Conservation (phyloP, 1,140 invertebrate species). For the Drosophila insularis region DNA sequence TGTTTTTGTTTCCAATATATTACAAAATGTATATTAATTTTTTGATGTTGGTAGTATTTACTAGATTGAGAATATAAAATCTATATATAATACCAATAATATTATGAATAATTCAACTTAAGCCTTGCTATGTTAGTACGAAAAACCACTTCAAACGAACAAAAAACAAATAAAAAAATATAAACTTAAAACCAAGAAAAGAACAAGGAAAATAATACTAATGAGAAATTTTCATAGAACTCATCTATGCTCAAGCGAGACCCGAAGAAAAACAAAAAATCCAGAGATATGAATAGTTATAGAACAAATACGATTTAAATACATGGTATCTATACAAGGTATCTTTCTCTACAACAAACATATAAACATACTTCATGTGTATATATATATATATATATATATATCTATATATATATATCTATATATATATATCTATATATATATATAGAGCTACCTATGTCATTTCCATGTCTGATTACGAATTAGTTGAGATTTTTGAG, state of each 20-base stretch:
- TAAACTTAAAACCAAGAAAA: not conserved
- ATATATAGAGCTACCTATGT: constrained; percentile 14
- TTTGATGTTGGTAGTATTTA: constrained; percentile 77
- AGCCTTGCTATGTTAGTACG: constrained; percentile 17
- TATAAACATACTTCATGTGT: constrained; percentile 37
- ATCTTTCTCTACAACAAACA: not conserved
- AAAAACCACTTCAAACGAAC: constrained; percentile 25
- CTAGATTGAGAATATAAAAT: constrained; percentile 52
- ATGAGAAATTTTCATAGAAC: not conserved
- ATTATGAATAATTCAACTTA: constrained; percentile 11
- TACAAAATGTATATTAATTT: constrained; percentile 71
- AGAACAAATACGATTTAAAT: not conserved
- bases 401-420: constrained; percentile 33
- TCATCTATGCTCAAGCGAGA: constrained; percentile 1
- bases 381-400: constrained; percentile 36
- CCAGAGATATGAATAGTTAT: constrained; percentile 1
- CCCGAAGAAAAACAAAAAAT: not conserved
- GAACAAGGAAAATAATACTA: not conserved
- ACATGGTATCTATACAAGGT: not conserved
- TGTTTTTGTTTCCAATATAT: constrained; percentile 69
- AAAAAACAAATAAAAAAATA: constrained; percentile 14
- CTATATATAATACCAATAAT: constrained; percentile 13
- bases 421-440: constrained; percentile 36
- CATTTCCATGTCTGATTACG: constrained; percentile 2
- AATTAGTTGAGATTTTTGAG: constrained; percentile 19